These are phyloP conservation scores for Perca schrenkii DNA, from an alignment of 2,113 vertebrate species.

Conservation along the genomic window DNA sequence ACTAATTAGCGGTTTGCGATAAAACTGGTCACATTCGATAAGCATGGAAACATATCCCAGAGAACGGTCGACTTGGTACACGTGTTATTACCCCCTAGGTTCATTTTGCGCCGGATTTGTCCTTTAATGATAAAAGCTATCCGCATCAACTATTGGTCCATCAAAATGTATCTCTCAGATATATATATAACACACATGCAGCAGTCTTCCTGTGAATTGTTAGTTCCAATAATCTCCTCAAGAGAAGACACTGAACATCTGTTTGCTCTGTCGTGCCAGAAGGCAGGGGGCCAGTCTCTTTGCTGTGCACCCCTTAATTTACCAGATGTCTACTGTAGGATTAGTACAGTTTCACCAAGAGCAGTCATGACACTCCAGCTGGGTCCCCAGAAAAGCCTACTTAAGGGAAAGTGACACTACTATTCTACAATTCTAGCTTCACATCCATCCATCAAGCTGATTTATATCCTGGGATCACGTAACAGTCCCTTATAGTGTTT, in stretches of 20 bases:
- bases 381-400: slow-evolving; percentile 57
- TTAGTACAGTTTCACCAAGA: slow-evolving; percentile 69
- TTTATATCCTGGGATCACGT: not conserved
- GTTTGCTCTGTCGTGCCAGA: slow-evolving; percentile 72
- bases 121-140: not conserved
- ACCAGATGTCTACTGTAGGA: slow-evolving; percentile 81
- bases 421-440: slow-evolving; percentile 28
- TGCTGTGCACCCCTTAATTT: slow-evolving; percentile 77
- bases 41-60: no score
- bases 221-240: slow-evolving; percentile 42
- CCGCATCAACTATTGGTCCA: not conserved
- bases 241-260: slow-evolving; percentile 76
- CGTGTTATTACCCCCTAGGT: no score
- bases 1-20: no score
- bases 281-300: slow-evolving; percentile 76
- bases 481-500: not conserved
- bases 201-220: slow-evolving; percentile 27
- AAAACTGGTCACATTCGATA: no score
- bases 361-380: slow-evolving; percentile 71
- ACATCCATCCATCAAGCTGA: slow-evolving; percentile 38
- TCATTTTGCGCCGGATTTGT: no score
- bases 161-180: slow-evolving; percentile 2
- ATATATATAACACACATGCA: not conserved
- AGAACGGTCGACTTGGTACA: no score
- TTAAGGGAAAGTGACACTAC: slow-evolving; percentile 48